Base-by-base conservation (phyloP, 2,113 vertebrate genomes). In the Erythrocebus patas region DNA sequence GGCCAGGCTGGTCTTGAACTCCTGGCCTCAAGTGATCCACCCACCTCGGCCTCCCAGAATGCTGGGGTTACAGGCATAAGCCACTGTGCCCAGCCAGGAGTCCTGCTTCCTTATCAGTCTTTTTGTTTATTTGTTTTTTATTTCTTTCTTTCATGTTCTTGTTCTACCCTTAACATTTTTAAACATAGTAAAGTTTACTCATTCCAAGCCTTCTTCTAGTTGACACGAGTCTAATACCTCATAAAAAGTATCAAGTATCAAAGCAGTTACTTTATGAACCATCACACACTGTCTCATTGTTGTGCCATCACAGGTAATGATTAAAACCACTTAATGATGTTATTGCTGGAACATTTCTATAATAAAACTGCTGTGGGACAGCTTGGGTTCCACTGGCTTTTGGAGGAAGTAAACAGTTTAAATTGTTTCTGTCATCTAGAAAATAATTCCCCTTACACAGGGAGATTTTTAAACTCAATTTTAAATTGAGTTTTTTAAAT, bases 371-470 rank as follows among this genome's bases (percentile, higher is more conserved):
- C 80, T 61, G 4, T 88, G 35, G 93, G 76, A 79, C 32, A 86
- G 84, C 93, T 48, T 70, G 59, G 80, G 30, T 66, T 82, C 35
- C 40, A 55, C 45, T 66, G 61, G 23, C 55, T 48, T 96, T 90
- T 90, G 43, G 70, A 84, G 64, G 84, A 96, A 45, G 52, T 68
- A 91, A 96, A 82, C 8, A 80, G 61, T 89, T 89, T 91, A 78
- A 96, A 92, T 91, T 83, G 66, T 82, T 87, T 97, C 48, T 95
- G 59, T 95, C 72, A 68, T 92, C 22, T 43, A 91, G 70, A 88
- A 97, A 96, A 78, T 66, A 76, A 11, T 97, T 96, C n/a, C 23
- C 18, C 52, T 97, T 82, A 81, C 38, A 82, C 52, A 90, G 92
- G 50, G 75, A 97, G 38, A 73, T 84, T 82, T 95, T 87, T 8